Conservation (phyloP, 2,797 vertebrate species). For the Valencia hispanica region DNA sequence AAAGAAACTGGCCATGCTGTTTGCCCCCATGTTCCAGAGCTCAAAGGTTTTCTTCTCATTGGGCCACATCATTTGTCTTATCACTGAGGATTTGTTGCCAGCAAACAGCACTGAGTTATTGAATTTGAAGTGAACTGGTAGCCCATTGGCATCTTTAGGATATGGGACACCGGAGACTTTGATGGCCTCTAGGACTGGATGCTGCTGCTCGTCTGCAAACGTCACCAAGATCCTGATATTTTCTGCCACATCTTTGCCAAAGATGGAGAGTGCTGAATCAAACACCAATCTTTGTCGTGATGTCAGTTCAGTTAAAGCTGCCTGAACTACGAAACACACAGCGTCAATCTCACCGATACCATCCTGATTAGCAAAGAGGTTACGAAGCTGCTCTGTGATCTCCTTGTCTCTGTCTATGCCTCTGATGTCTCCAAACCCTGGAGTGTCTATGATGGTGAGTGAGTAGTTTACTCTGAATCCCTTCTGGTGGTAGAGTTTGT, state of each 20-base stretch:
- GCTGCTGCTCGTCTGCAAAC: conserved; percentile 30
- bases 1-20: conserved; percentile 53
- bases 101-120: conserved; percentile 66
- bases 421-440: conserved; percentile 15
- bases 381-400: neutral
- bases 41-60: conserved; percentile 21
- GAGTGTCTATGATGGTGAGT: conserved; percentile 36
- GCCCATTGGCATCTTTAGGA: conserved; percentile 21
- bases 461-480: conserved; percentile 41
- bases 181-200: conserved; percentile 43
- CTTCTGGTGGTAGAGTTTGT: conserved; percentile 50
- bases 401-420: conserved; percentile 9
- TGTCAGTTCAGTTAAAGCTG: conserved; percentile 6
- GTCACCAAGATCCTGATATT: conserved; percentile 57
- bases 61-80: accelerated
- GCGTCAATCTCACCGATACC: neutral
- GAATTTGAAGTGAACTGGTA: conserved; percentile 64
- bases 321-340: conserved; percentile 23
- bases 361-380: neutral
- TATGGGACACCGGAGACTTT: conserved; percentile 45
- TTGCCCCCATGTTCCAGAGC: conserved; percentile 51
- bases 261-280: conserved; percentile 54
- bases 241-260: conserved; percentile 53
- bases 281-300: conserved; percentile 41
- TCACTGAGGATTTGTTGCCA: conserved; percentile 2